A percentile compares a stretch with the other conserved stretches of the same genome.
Evolutionary conservation across 2,113 vertebrate species (phyloP).

Genomic region (Prolemur simus): DNA sequence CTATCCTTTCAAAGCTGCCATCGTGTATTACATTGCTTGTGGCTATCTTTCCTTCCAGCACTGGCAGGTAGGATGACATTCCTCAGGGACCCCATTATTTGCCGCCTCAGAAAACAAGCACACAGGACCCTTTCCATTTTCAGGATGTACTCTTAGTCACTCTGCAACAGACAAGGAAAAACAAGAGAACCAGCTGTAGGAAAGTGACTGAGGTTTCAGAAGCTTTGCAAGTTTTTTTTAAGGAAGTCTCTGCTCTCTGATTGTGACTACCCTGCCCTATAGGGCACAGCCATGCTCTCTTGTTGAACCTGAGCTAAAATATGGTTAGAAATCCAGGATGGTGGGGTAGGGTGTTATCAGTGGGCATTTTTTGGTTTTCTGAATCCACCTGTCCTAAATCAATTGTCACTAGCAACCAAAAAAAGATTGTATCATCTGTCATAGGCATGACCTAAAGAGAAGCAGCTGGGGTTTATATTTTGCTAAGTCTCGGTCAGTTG

Average conservation of each 20-base stretch:
- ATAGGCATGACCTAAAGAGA: neutral
- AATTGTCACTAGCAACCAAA: neutral
- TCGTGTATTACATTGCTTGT: rapidly evolving
- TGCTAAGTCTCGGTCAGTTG: neutral
- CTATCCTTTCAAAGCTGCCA: neutral
- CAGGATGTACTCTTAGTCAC: neutral
- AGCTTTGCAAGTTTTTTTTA: no score
- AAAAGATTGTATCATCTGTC: neutral
- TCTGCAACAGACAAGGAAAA: neutral
- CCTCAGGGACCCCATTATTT: neutral
- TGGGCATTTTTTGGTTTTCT: neutral
- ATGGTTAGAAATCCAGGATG: neutral
- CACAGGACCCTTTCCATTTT: neutral
- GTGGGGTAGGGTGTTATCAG: neutral
- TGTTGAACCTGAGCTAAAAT: no score
- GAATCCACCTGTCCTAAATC: neutral
- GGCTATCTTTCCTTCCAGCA: neutral
- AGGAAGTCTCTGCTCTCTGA: neutral
- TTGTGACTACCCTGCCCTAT: no score
- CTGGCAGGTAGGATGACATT: neutral
- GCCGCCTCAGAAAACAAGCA: neutral
- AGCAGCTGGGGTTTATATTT: neutral
- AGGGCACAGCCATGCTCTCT: neutral
- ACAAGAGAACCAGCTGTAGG: no score
- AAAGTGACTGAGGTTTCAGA: neutral